These are phyloP conservation scores for Pyxicephalus adspersus DNA, from an alignment of 2,113 vertebrate genomes.

Conservation along the genomic window DNA sequence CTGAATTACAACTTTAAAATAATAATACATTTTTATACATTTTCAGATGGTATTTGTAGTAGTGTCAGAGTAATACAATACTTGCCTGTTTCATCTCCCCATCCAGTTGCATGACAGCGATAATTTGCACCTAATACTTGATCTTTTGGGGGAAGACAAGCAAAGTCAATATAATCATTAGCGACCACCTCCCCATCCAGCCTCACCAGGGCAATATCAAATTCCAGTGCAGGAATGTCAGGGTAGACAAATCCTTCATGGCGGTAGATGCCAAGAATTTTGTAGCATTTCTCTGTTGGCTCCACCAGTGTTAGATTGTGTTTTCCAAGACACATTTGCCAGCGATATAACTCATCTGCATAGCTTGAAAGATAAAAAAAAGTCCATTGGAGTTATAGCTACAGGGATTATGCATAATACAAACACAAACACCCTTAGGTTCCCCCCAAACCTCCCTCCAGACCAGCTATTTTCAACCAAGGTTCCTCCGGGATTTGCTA, in stretches of 20 bases:
- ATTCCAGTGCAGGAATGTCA: constrained; percentile 73
- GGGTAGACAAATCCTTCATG: constrained; percentile 77
- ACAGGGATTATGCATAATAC: too few relatives aligned
- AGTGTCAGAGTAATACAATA: not conserved
- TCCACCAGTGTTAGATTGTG: constrained; percentile 75
- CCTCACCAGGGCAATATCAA: constrained; percentile 73
- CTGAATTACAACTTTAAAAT: too few relatives aligned
- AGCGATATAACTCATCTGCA: constrained; percentile 74
- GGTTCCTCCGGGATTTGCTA: too few relatives aligned
- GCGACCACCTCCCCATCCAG: constrained; percentile 68
- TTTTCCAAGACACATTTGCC: constrained; percentile 77
- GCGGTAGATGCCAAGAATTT: constrained; percentile 68
- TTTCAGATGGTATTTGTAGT: too few relatives aligned
- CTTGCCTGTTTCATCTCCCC: constrained; percentile 74
- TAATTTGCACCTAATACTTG: constrained; percentile 68
- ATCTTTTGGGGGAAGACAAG: constrained; percentile 72
- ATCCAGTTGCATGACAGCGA: constrained; percentile 75
- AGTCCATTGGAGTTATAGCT: not conserved
- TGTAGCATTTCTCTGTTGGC: constrained; percentile 65
- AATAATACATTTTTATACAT: too few relatives aligned
- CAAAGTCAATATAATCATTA: constrained; percentile 64
- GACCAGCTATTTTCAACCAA: too few relatives aligned
- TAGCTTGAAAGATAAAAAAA: constrained; percentile 64
- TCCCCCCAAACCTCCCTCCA: too few relatives aligned
- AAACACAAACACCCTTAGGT: not conserved